Percentiles rank a stretch among this genome's conserved stretches.
Conservation (phyloP, 1,140 invertebrate genomes). For the Pogonus chalceus region DNA sequence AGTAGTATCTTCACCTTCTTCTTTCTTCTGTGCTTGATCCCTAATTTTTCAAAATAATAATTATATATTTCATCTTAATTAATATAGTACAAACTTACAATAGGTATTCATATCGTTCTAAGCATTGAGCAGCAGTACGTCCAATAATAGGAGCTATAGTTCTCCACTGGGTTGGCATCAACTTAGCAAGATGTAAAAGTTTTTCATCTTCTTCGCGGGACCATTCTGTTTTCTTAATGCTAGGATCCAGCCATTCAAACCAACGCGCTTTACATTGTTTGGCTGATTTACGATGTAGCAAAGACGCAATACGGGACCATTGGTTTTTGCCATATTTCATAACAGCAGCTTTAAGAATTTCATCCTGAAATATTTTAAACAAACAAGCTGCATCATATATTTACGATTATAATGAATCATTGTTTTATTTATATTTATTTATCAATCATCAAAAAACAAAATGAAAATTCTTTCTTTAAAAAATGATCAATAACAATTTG, state of each 20-base stretch:
- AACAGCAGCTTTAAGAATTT: constrained; percentile 99
- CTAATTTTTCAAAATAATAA: constrained; percentile 39
- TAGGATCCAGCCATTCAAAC: constrained; percentile 99
- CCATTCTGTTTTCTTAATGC: constrained; percentile 99
- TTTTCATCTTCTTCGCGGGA: constrained; percentile 99
- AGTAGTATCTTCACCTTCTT: constrained; percentile 83
- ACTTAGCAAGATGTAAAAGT: constrained; percentile 90
- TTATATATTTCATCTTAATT: constrained; percentile 5
- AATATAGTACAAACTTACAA: constrained; percentile 53
- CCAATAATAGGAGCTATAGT: constrained; percentile 99
- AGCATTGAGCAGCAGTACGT: constrained; percentile 94
- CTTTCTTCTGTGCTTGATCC: constrained; percentile 97
- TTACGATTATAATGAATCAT: constrained; percentile 7
- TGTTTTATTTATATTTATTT: too few relatives aligned
- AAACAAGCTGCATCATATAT: too few relatives aligned
- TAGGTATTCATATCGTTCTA: constrained; percentile 95
- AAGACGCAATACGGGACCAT: constrained; percentile 97
- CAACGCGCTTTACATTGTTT: constrained; percentile 99
- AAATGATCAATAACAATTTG: too few relatives aligned
- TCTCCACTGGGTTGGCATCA: constrained; percentile 99
- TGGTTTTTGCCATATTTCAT: constrained; percentile 99
- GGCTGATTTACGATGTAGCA: constrained; percentile 96
- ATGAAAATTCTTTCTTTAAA: constrained; percentile 13
- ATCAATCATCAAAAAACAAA: too few relatives aligned
- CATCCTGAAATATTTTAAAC: constrained; percentile 70